These are phyloP conservation scores for Psococerastis gibbosa DNA, from an alignment of 2,888 invertebrate species.

Conservation along the genomic window DNA sequence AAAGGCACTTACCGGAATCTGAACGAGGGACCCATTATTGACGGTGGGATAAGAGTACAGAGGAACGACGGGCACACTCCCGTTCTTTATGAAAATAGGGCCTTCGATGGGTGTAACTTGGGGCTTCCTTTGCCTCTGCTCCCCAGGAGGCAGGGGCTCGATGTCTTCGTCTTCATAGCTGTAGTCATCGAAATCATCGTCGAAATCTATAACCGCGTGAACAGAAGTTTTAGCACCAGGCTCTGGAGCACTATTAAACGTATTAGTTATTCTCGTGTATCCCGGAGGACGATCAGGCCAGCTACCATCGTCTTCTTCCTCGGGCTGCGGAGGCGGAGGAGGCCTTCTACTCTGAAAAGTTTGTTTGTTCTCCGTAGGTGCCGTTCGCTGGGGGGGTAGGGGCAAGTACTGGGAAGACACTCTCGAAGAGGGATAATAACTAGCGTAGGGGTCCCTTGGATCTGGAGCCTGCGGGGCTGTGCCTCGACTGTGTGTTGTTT, in stretches of 20 bases:
- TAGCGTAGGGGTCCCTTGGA: conserved; percentile 5
- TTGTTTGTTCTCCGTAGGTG: not conserved
- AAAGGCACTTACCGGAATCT: conserved; percentile 86
- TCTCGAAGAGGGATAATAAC: conserved; percentile 1
- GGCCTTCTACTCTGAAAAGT: not conserved
- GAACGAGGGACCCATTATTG: conserved; percentile 71
- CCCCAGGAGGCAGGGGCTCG: conserved; percentile 13
- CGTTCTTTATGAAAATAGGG: conserved; percentile 70
- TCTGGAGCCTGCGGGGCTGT: not conserved
- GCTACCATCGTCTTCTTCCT: conserved; percentile 5
- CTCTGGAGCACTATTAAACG: conserved; percentile 8
- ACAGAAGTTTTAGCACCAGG: conserved; percentile 36
- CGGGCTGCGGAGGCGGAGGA: conserved; percentile 2
- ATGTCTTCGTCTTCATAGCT: conserved; percentile 27
- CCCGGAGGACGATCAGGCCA: conserved; percentile 8
- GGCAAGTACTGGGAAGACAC: not conserved
- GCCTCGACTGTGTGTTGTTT: not conserved
- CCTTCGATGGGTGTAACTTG: conserved; percentile 67
- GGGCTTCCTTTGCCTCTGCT: not conserved
- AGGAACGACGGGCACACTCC: conserved; percentile 71
- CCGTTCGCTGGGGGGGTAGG: not conserved
- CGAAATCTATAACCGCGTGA: conserved; percentile 54
- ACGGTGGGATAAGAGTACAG: conserved; percentile 65
- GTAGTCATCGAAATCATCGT: conserved; percentile 41
- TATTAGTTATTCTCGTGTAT: conserved; percentile 4